These are phyloP conservation scores for Anarhynchus alexandrinus DNA, from an alignment of 2,113 vertebrate species.

Conservation along the genomic window DNA sequence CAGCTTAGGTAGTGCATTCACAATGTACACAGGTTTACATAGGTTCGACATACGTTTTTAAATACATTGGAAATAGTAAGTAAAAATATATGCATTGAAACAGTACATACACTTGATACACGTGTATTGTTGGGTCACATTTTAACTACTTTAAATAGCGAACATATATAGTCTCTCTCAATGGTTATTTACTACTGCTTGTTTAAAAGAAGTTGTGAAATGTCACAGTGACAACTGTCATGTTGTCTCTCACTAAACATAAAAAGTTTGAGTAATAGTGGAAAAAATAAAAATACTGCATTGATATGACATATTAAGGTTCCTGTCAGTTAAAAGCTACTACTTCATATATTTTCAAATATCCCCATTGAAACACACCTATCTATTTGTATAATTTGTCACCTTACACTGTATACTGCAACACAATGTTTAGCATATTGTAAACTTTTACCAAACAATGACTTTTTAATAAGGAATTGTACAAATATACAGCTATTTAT, in stretches of 20 bases:
- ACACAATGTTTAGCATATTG: neutral
- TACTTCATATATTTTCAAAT: neutral
- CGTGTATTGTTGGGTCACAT: neutral
- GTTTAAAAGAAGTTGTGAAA: neutral
- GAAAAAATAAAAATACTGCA: conserved; percentile 21
- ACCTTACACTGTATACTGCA: neutral
- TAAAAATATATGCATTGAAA: neutral
- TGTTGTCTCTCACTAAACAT: neutral
- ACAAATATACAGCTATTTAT: conserved; percentile 22
- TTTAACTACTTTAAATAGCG: conserved; percentile 11
- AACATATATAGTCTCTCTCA: neutral
- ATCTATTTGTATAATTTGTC: neutral
- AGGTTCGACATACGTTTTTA: neutral
- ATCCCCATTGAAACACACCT: neutral
- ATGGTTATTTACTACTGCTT: neutral
- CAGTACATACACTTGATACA: neutral
- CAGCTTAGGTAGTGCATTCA: neutral
- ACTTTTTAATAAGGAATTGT: neutral
- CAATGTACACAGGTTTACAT: neutral
- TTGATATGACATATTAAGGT: neutral
- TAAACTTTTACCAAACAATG: neutral
- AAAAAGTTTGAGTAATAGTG: neutral
- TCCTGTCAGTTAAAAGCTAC: neutral
- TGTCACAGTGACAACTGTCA: neutral
- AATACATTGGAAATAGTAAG: conserved; percentile 3